A percentile compares a stretch with the other conserved stretches of the same genome.
Evolutionary conservation across 2,113 vertebrate genomes (phyloP).

Genomic region (Parotia lawesii): DNA sequence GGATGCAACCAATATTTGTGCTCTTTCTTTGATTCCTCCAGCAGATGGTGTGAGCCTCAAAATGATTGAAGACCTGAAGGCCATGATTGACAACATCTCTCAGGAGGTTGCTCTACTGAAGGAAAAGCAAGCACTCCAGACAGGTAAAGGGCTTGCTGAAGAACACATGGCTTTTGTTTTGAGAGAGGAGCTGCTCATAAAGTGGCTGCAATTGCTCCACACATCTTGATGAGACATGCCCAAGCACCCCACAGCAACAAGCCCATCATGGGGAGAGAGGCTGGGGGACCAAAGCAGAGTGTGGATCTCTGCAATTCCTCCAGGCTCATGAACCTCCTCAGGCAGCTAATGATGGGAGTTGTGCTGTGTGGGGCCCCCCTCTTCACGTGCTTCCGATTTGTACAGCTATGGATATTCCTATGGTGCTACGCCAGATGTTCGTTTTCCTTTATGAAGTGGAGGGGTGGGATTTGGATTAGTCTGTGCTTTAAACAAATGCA

Average conservation of each 20-base stretch:
- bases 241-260: rapidly evolving
- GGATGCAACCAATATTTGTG: rapidly evolving
- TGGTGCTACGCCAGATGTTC: neutral
- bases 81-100: slow-evolving; percentile 78
- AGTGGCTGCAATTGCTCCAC: neutral
- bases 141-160: slow-evolving; percentile 68
- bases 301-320: neutral
- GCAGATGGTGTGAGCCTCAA: slow-evolving; percentile 70
- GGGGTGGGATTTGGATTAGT: neutral
- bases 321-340: neutral
- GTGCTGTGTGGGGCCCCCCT: neutral
- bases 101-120: slow-evolving; percentile 86
- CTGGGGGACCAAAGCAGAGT: neutral
- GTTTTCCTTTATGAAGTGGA: neutral
- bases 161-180: neutral
- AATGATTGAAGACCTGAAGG: slow-evolving; percentile 83
- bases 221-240: rapidly evolving
- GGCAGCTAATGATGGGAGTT: neutral
- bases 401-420: neutral
- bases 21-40: neutral
- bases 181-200: neutral
- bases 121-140: slow-evolving; percentile 90
- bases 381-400: neutral
- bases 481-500: neutral
- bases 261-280: neutral